Evolutionary conservation across 2,888 invertebrate genomes (phyloP), one percentile per base, ranked within the genome.

Genomic region (Archips crataeganus): DNA sequence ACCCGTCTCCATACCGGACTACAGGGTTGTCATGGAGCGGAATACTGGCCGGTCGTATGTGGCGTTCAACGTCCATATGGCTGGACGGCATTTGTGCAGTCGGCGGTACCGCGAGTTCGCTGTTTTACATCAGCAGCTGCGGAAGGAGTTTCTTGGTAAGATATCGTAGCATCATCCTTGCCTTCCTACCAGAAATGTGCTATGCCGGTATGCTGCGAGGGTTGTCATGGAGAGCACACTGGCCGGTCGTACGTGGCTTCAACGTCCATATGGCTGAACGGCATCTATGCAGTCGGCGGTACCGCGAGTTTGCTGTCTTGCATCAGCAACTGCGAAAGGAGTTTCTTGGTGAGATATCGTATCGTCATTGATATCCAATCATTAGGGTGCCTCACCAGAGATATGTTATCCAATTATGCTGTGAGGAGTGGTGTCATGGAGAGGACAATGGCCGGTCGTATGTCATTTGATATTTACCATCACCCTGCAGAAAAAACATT

Each of bases 221-320:
- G 97, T 97, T 77, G 96, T 98, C 77, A 92, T 93, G 93, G 98
- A 98, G 97, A 79, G 96, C n/a, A 96, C 85, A 98, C 97, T 79
- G 98, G 98, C 68, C 98, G 99, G 83, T 97, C 98, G 80, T 99
- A 97, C 94, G 98, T 99, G 80, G 98, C 97, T 99, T 98, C 94
- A 99, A 99, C 88, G 99, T 99, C 77, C 99, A 99, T 91, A 99
- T 99, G 99, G 99, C 99, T 6, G 99, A 99, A 0, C 95, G 99
- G 49, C 99, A 99, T 88, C 95, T 99, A 70, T 99, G 99, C 92
- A 99, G 99, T 66, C 95, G 99, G 67, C 95, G 99, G 54, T 99
- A 99, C 90, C 96, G 99, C 75, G 99, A 99, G 94, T 99, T 99
- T 90, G 96, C 98, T 9, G 97, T 97, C 79, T 94, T 99, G 76